These are phyloP conservation scores for Labeo catla DNA, from an alignment of 2,113 vertebrate genomes.

Conservation along the genomic window DNA sequence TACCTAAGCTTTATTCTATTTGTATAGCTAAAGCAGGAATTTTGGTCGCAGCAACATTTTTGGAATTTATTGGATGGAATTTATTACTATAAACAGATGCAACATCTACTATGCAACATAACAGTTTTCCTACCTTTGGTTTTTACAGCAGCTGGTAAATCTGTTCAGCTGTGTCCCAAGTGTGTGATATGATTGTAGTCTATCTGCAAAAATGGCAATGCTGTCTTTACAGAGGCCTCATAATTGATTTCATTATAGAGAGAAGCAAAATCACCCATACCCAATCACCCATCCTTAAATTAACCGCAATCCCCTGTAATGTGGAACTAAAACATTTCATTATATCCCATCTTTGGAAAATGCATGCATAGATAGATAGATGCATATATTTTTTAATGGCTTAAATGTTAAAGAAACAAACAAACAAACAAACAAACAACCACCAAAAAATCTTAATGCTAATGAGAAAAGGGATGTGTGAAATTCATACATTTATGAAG, in stretches of 20 bases:
- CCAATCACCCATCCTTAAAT: not conserved
- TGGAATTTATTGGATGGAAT: not conserved
- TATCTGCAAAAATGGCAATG: not conserved
- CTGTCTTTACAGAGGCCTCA: not conserved
- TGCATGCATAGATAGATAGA: not conserved
- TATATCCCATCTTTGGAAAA: not conserved
- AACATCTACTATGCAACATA: not conserved
- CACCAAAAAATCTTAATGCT: not conserved
- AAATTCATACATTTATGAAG: not conserved
- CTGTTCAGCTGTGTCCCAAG: not conserved
- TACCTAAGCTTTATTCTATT: not conserved
- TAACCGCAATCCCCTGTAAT: not conserved
- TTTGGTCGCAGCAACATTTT: not conserved
- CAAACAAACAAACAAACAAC: not conserved
- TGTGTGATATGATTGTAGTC: not conserved
- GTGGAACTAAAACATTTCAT: not conserved
- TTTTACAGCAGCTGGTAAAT: constrained; percentile 10
- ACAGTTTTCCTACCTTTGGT: not conserved
- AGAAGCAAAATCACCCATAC: not conserved
- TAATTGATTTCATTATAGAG: not conserved
- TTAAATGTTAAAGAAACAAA: not conserved
- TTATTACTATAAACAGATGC: not conserved
- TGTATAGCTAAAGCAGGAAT: not conserved
- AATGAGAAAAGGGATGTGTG: not conserved
- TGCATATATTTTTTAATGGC: not conserved